Evolutionary conservation across 2,888 invertebrate species (phyloP).

Genomic region (Ptychoptera albimana): DNA sequence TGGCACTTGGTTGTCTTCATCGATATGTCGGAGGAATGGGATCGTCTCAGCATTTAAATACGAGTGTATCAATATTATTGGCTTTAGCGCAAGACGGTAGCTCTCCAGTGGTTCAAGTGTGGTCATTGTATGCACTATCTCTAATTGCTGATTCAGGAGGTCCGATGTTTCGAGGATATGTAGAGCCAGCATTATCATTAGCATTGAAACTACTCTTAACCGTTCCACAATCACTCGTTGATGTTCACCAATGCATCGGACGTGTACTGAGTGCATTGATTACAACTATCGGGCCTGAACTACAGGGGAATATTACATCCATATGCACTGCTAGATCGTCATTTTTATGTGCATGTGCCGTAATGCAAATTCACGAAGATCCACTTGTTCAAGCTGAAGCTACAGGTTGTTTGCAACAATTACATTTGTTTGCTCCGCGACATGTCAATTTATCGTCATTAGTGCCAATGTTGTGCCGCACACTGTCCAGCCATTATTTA

Average conservation of each 20-base stretch:
- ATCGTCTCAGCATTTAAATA: constrained; percentile 83
- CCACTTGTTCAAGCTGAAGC: constrained; percentile 92
- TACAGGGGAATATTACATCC: constrained; percentile 66
- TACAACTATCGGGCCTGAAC: constrained; percentile 94
- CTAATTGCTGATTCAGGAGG: constrained; percentile 96
- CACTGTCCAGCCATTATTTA: constrained; percentile 76
- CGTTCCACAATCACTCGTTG: constrained; percentile 80
- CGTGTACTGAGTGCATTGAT: constrained; percentile 88
- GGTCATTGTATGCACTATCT: constrained; percentile 91
- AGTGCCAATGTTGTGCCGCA: constrained; percentile 81
- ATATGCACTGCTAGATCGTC: constrained; percentile 65
- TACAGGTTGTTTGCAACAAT: constrained; percentile 86
- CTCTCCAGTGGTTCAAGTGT: constrained; percentile 92
- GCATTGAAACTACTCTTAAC: constrained; percentile 77
- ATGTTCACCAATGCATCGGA: constrained; percentile 86
- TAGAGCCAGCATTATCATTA: constrained; percentile 82
- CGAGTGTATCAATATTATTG: constrained; percentile 85
- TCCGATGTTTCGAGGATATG: constrained; percentile 96
- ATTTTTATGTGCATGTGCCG: constrained; percentile 84
- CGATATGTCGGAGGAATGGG: constrained; percentile 92
- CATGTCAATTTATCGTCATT: constrained; percentile 86
- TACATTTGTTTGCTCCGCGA: constrained; percentile 92
- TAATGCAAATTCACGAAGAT: constrained; percentile 79
- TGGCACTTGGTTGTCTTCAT: constrained; percentile 93
- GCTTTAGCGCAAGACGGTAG: constrained; percentile 89